Conservation (phyloP, 2,888 invertebrate genomes). For the Furcula furcula region DNA sequence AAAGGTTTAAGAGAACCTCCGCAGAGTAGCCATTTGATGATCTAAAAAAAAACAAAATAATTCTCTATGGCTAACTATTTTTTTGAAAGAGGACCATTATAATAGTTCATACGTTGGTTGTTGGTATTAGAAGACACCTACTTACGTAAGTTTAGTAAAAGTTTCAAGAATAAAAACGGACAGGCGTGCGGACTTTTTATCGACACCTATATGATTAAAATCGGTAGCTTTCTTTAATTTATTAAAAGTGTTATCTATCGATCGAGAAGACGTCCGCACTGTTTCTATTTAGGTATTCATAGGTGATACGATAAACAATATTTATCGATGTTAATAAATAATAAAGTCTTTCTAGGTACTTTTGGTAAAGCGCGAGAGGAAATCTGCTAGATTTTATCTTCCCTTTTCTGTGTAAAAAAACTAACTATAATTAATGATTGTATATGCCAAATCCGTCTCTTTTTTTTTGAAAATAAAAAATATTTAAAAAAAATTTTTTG, state of each 20-base stretch:
- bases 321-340: background rate
- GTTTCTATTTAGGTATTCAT: conserved; percentile 3
- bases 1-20: too few species aligned
- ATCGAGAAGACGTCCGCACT: conserved; percentile 24
- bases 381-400: background rate
- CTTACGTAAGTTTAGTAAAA: conserved; percentile 10
- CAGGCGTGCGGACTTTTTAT: conserved; percentile 21
- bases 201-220: conserved; percentile 19
- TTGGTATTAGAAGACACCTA: conserved; percentile 18
- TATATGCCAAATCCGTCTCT: too few species aligned
- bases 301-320: conserved; percentile 9
- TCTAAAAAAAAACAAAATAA: conserved; percentile 10
- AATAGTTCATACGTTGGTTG: conserved; percentile 15
- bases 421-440: too few species aligned
- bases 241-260: conserved; percentile 23
- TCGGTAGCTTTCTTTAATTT: conserved; percentile 26
- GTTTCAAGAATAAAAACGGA: conserved; percentile 1
- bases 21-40: too few species aligned
- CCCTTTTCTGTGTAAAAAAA: background rate
- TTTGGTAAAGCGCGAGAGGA: background rate
- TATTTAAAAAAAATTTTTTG: too few species aligned
- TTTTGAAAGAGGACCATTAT: conserved; percentile 26
- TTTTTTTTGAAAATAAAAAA: too few species aligned
- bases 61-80: conserved; percentile 15
- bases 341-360: background rate